Evolutionary conservation across 2,888 invertebrate genomes (phyloP), one percentile per base, ranked within the genome.

Genomic region (Gonocerus acuteangulatus): DNA sequence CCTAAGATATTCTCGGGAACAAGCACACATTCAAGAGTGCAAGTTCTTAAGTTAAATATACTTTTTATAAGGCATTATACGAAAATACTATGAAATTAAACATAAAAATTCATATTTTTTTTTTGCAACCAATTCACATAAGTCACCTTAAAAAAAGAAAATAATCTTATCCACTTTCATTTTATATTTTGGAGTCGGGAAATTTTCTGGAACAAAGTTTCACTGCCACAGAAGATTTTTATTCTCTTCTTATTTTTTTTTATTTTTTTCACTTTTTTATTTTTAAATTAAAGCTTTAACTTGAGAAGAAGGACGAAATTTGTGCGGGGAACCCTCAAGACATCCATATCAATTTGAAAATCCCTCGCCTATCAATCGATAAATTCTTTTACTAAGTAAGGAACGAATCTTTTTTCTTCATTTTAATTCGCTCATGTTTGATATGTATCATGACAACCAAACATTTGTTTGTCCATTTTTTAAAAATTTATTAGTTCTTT

Each of bases 361-460:
- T 39, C 54, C 54, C 54, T 42, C 54, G 23, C 54, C 9, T 13
- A 54, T 54, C 54, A 54, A 54, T 42, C 54, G 22, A 39, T 54
- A 42, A 42, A 51, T 51, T 51, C 51, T 51, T 51, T 42, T 42
- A 54, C 54, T 54, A 54, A 39, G 39, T 54, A 42, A 54, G 54
- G 42, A 54, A 54, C 54, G 39, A 54, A 54, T 54, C 54, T 39
- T 42, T 42, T n/a, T 54, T 39, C 22, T 54, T 54, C 15, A 15
- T 42, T 54, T 42, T 54, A 54, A 59, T 59, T 59, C 59, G 59
- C 59, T 59, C 59, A 48, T 59, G 59, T 59, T 32, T 48, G 59
- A 59, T 59, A 59, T 59, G 59, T 59, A 39, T 59, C 39, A 59
- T 59, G 59, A 48, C 59, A 59, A 59, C 59, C 59, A 48, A 59